Evolutionary conservation across 2,113 vertebrate genomes (phyloP), one percentile per base, ranked within the genome.

Genomic region (Sylvilagus bachmani): DNA sequence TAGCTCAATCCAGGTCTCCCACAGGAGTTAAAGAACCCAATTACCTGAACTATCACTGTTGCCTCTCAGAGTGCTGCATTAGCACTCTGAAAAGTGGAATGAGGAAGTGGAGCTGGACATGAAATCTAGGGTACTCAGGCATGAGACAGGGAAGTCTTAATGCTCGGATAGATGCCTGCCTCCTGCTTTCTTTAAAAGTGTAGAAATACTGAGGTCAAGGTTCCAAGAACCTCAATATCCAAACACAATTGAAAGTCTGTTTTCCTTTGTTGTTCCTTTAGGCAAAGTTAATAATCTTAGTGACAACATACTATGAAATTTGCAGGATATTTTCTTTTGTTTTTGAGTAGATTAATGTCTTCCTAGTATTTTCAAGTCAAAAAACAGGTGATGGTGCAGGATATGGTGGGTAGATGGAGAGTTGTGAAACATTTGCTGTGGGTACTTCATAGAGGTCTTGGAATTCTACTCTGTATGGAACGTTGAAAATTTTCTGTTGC

Each of bases 331-430:
- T 75, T 62, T 67, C 25, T 89, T 95, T 93, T 84, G 44, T 49
- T 62, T 80, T 27, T 44, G 44, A 61, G 14, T 24, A 61, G 64
- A 69, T 67, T 10, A 31, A 82, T 90, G 61, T 49, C 25, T 49
- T 61, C 71, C 22, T 67, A 89, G 61, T n/a, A 69, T 67, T 94
- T 91, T 84, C 51, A 86, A 93, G 25, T 55, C 69, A 82, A 91
- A 91, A 75, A 93, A 6, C 38, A 90, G 78, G 81, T 91, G 51
- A 64, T 0, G 0, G 0, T 55, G 29, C 58, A 6, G 12, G 24
- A 79, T 74, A 53, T 22, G 14, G 31, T 16, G 53, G 53, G 17
- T 5, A 0, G 3, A 38, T 12, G 5, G 6, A 7, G 31, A 75
- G 61, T 27, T 93, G 4, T 86, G 55, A 89, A 92, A 73, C 27